phyloP scores from a whole-genome alignment of 35 echinoderm and acorn worm species.

The Ophiothrix spiculata region DNA sequence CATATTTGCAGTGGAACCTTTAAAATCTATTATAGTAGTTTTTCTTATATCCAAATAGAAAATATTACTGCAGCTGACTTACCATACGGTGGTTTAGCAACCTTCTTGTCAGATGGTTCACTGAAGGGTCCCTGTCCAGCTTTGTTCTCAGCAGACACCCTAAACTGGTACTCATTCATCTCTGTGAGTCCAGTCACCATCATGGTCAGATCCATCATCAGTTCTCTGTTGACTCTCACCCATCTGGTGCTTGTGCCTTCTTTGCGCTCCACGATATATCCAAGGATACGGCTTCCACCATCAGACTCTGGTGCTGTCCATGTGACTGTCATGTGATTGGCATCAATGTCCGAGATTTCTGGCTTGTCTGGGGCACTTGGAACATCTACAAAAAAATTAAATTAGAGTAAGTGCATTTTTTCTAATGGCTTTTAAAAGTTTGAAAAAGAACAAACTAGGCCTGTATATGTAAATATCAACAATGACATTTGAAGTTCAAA shows the following conservation, averaged over 20 bases:
- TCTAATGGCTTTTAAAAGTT: conserved; percentile 16
- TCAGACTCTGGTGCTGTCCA: conserved; percentile 81
- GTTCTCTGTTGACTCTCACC: conserved; percentile 54
- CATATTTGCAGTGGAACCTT: too few relatives aligned
- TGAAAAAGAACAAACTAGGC: conserved; percentile 38
- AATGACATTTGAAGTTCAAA: background rate
- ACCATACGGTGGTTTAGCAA: conserved; percentile 60
- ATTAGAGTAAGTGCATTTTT: background rate
- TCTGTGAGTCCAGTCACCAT: conserved; percentile 59
- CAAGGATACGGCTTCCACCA: conserved; percentile 72
- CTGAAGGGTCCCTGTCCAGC: conserved; percentile 53
- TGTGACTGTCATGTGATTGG: conserved; percentile 68
- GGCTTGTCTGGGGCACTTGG: conserved; percentile 62
- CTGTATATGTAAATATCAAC: conserved; percentile 56
- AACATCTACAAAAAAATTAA: conserved; percentile 36
- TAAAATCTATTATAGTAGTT: too few relatives aligned
- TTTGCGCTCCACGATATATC: conserved; percentile 87
- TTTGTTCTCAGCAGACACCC: conserved; percentile 56
- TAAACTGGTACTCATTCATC: conserved; percentile 65
- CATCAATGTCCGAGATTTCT: conserved; percentile 41
- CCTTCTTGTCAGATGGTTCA: conserved; percentile 21
- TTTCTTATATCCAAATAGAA: too few relatives aligned
- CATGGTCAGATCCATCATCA: conserved; percentile 51
- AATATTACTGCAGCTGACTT: too few relatives aligned
- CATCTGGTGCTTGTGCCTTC: conserved; percentile 71